Evolutionary conservation across 2,113 vertebrate species (phyloP), one percentile per base, ranked within the genome.

Genomic region (Saguinus imperator): DNA sequence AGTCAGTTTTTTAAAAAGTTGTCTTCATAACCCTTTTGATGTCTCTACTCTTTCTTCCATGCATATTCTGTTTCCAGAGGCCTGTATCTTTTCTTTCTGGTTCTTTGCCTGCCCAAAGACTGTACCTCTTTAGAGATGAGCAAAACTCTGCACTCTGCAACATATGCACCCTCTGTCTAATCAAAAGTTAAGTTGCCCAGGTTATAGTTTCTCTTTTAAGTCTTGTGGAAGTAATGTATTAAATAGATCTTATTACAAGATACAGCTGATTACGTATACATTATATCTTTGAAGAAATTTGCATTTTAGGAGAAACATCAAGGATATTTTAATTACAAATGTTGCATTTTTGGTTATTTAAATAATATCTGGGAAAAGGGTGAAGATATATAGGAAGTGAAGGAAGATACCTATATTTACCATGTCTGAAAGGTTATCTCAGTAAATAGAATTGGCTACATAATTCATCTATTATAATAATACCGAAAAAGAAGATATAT

Each of bases 331-430:
- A 27, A 73, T 20, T 29, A 75, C 14, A 95, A 87, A 52, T 29
- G 35, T 6, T 37, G 8, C 25, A 32, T 8, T 18, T 50, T 21
- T 50, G 66, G 17, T 25, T 88, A 18, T 82, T 87, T 86, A 61
- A 72, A 82, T 3, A 23, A 23, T 66, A 58, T 70, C 20, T 37
- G n/a, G 37, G 48, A 16, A 64, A 76, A 68, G 5, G 3, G 8
- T 12, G 4, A 21, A 73, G 6, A 3, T 20, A 61, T 52, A 58
- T 57, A 68, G 2, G 3, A 93, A 18, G 14, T 40, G 57, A 87
- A 64, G 12, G 18, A 83, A 77, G 21, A 37, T 16, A 23, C 0
- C 0, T 2, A 2, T 10, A 37, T 52, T 55, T 52, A 45, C 8
- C 14, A 52, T 1, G 2, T 52, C n/a, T 55, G 12, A 76, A 66